Conservation (phyloP, 2,113 vertebrate species). For the Accipiter cooperii region DNA sequence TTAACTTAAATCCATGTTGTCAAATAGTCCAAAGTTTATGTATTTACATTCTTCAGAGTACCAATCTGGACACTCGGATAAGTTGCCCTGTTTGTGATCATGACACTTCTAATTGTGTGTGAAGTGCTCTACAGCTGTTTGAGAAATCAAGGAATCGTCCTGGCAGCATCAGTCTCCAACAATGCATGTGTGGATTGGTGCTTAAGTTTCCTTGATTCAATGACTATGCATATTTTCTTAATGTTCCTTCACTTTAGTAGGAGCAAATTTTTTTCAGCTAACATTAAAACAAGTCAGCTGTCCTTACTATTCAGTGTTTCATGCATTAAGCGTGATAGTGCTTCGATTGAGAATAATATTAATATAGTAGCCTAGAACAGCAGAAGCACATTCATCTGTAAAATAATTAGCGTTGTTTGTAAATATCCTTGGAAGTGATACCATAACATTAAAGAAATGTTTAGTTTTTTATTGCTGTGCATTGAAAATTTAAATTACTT, state of each 20-base stretch:
- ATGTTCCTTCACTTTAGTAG: neutral
- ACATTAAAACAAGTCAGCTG: neutral
- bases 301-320: neutral
- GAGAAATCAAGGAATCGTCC: neutral
- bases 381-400: slow-evolving; percentile 49
- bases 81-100: neutral
- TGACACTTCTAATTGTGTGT: neutral
- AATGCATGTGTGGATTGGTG: slow-evolving; percentile 10
- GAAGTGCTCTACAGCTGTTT: neutral
- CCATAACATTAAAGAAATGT: slow-evolving; percentile 55
- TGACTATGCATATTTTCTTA: slow-evolving; percentile 30
- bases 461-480: slow-evolving; percentile 55
- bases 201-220: neutral
- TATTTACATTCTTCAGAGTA: neutral
- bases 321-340: slow-evolving; percentile 6
- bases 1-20: neutral
- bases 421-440: slow-evolving; percentile 52
- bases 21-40: neutral
- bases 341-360: neutral
- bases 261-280: neutral
- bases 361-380: slow-evolving; percentile 7
- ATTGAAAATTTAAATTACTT: slow-evolving; percentile 26
- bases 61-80: neutral
- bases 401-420: slow-evolving; percentile 55
- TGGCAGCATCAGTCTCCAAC: neutral